Evolutionary conservation across 2,888 invertebrate species (phyloP), one percentile per base, ranked within the genome.

Genomic region (Arge pagana): DNA sequence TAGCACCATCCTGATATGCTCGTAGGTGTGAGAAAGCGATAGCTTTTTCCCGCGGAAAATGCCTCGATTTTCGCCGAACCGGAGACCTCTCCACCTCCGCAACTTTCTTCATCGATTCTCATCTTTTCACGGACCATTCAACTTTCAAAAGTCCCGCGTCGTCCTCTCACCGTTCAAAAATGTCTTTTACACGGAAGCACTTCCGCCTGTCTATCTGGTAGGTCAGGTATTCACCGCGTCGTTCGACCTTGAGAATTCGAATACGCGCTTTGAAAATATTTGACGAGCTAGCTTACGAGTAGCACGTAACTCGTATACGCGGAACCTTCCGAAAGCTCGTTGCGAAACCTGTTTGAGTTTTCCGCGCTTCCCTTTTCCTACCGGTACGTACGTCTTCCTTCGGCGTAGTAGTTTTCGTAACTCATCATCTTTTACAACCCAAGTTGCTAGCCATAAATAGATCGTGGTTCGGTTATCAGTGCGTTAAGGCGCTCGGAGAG

Each of bases 391-490:
- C 31, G 13, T 28, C 28, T 42, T 42, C 24, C 10, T 19, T 18
- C n/a, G 4, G 30, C 13, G 15, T 13, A 45, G 15, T 13, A 45
- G 18, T 45, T 45, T 33, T 33, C 43, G 23, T 45, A 45, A 45
- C 31, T 33, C 31, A 45, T 42, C 42, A 28, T 33, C 43, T 45
- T n/a, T 45, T 23, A 33, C 19, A 31, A 45, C 33, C 24, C 33
- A 33, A 23, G 21, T 45, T 31, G n/a, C 8, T 15, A 11, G 21
- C 30, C 43, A 31, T 45, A 45, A 45, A 45, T 33, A 45, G 23
- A 15, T 21, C 23, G 33, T 15, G 33, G 42, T 33, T 33, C 31
- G 43, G 43, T 45, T 45, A 45, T 45, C 42, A 42, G 42, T 18
- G 30, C 30, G 28, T 16, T 42, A 42, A 42, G 42, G 42, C 42